phyloP scores from a whole-genome alignment of 2,113 vertebrate species.

The Lepisosteus oculatus region DNA sequence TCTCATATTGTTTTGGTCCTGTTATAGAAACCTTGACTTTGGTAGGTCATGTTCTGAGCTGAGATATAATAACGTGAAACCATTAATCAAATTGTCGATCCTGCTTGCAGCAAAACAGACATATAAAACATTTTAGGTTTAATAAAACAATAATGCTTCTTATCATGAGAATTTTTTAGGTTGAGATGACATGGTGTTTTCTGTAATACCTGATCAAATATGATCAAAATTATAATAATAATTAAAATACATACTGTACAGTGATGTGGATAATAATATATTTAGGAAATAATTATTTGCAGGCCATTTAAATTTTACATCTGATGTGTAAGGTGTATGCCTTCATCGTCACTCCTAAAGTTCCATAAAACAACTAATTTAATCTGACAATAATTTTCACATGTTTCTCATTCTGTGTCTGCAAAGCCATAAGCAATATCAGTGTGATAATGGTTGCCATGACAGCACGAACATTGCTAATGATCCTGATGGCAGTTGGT shows the following conservation, averaged over 20 bases:
- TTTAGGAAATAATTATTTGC: too few species aligned
- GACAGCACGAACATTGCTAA: slow-evolving; percentile 79
- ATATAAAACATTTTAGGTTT: not conserved
- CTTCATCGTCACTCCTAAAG: slow-evolving; percentile 63
- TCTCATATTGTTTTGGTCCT: too few species aligned
- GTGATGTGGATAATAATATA: too few species aligned
- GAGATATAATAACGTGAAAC: not conserved
- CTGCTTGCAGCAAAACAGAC: not conserved
- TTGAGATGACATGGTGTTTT: too few species aligned
- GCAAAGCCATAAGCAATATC: slow-evolving; percentile 72
- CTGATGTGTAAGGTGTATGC: slow-evolving; percentile 64
- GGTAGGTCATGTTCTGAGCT: too few species aligned
- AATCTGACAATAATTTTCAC: slow-evolving; percentile 79
- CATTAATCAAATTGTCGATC: too few species aligned
- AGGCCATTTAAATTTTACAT: slow-evolving; percentile 50
- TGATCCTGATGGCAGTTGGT: slow-evolving; percentile 62
- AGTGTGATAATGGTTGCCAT: slow-evolving; percentile 76
- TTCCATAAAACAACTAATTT: slow-evolving; percentile 69
- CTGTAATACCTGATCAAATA: too few species aligned
- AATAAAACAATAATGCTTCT: not conserved
- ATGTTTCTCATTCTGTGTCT: slow-evolving; percentile 69
- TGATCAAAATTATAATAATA: not conserved
- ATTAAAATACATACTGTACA: too few species aligned
- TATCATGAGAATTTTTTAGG: not conserved
- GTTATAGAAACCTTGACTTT: slow-evolving; percentile 15